Conservation (phyloP, 2,113 vertebrate genomes). For the Perca fluviatilis region DNA sequence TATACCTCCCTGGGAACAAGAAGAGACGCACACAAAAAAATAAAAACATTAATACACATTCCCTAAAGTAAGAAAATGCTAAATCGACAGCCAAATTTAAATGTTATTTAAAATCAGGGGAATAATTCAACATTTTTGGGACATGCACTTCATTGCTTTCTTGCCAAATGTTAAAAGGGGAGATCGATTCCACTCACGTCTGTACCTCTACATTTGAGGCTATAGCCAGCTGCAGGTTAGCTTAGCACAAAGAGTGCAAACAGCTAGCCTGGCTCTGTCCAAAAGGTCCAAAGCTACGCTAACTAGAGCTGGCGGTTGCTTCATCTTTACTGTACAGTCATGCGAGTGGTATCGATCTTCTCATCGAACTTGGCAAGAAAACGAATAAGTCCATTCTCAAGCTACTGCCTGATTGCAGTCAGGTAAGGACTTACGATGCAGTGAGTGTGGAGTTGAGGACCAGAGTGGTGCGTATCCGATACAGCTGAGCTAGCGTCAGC, state of each 20-base stretch:
- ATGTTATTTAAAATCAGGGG: not conserved
- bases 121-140: not conserved
- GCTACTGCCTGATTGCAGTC: not conserved
- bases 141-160: not conserved
- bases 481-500: conserved; percentile 93
- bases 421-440: conserved; percentile 89
- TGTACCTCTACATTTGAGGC: too few species aligned
- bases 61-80: too few species aligned
- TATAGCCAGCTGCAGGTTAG: too few species aligned
- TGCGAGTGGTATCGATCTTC: not conserved
- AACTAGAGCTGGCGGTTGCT: not conserved
- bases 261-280: too few species aligned
- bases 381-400: not conserved
- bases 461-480: conserved; percentile 92
- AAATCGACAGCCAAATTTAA: not conserved
- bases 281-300: not conserved
- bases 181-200: too few species aligned
- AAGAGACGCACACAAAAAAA: not conserved
- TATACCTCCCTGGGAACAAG: conserved; percentile 82
- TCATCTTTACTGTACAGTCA: not conserved
- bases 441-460: conserved; percentile 98
- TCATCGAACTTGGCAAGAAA: not conserved
- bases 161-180: not conserved
- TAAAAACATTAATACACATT: not conserved
- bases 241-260: too few species aligned